Conservation (phyloP, 2,113 vertebrate genomes). For the Pseudorhombus dupliciocellatus region DNA sequence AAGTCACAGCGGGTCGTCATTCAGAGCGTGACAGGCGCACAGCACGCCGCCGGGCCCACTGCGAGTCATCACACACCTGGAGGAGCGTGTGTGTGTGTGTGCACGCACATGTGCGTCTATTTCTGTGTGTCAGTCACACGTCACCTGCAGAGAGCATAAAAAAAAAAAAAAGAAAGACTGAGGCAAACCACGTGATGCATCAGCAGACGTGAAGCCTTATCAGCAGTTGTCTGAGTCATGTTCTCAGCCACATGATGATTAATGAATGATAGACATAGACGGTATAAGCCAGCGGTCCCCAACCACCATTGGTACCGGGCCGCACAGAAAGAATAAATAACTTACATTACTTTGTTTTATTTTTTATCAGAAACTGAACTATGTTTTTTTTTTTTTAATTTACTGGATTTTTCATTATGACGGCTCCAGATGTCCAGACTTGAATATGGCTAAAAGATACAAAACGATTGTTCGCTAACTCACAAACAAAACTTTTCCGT, state of each 20-base stretch:
- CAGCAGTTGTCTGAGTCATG: background rate
- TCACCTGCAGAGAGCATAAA: background rate
- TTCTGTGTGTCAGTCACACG: slow-evolving; percentile 2
- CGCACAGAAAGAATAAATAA: too few species aligned
- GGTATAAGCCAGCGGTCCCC: too few species aligned
- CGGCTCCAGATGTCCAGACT: background rate
- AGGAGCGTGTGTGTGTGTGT: background rate
- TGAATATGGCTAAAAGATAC: background rate
- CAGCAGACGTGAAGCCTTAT: background rate
- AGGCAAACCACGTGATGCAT: background rate
- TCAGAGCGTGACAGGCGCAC: slow-evolving; percentile 14
- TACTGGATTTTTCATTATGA: too few species aligned
- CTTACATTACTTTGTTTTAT: too few species aligned
- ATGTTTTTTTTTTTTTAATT: too few species aligned
- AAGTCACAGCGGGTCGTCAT: slow-evolving; percentile 51
- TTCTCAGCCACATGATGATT: background rate
- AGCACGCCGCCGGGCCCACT: background rate
- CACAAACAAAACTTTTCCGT: background rate
- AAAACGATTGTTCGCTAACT: background rate
- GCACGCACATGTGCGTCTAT: background rate
- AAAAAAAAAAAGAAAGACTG: background rate
- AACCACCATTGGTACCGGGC: too few species aligned
- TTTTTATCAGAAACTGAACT: too few species aligned
- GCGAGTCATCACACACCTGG: slow-evolving; percentile 36
- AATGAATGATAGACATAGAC: too few species aligned